Conservation (phyloP, 1,140 invertebrate species). For the Drosophila bocki region DNA sequence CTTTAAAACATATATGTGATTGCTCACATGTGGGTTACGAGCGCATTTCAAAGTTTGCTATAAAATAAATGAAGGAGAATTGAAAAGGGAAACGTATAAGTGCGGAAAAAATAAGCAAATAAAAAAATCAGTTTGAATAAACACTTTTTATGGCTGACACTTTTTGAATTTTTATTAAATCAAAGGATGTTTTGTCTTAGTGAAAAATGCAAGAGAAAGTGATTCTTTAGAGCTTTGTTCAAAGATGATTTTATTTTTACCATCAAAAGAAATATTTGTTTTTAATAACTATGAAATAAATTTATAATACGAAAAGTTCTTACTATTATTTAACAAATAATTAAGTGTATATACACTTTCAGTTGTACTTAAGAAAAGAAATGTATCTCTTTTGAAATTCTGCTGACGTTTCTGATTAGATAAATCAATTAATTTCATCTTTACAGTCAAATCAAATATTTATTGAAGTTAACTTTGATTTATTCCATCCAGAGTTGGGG, state of each 20-base stretch:
- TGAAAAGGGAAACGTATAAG: neutral
- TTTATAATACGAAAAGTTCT: too few relatives aligned
- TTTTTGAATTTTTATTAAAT: slow-evolving; percentile 4
- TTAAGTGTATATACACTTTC: too few relatives aligned
- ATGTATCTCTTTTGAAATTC: neutral
- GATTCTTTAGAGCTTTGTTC: neutral
- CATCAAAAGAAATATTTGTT: neutral
- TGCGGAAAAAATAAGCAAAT: slow-evolving; percentile 19
- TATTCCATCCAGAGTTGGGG: slow-evolving; percentile 6
- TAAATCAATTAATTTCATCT: slow-evolving; percentile 19
- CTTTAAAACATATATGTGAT: slow-evolving; percentile 12
- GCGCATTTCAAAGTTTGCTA: slow-evolving; percentile 2
- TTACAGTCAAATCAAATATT: neutral
- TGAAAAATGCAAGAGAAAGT: rapidly evolving
- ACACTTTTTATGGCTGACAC: slow-evolving; percentile 16
- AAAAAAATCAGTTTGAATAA: slow-evolving; percentile 11
- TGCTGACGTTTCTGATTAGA: neutral
- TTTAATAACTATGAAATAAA: too few relatives aligned
- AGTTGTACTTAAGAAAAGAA: too few relatives aligned
- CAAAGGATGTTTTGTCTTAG: neutral
- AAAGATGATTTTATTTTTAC: neutral
- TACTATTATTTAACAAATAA: too few relatives aligned
- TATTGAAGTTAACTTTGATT: slow-evolving; percentile 24
- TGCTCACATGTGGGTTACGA: slow-evolving; percentile 1
- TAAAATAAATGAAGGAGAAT: slow-evolving; percentile 16